Base-by-base conservation (phyloP, 1,140 invertebrate genomes). In the Drosophila grimshawi region DNA sequence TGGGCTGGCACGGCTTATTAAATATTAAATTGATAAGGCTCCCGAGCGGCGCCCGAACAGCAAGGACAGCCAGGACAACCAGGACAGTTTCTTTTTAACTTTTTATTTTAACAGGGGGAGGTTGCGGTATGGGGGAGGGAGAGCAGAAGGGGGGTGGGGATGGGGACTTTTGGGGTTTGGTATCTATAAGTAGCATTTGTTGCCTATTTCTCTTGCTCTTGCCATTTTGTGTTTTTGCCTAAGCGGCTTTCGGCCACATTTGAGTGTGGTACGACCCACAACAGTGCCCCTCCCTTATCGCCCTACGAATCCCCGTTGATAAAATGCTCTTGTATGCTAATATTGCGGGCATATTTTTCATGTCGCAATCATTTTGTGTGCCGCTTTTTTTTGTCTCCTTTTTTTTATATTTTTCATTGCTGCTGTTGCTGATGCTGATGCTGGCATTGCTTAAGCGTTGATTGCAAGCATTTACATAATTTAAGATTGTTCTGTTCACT, bases 401-500 rank as follows among this genome's bases (percentile, higher is more conserved):
- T 35, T 11, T 33, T 59, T 19, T 60, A 45, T 55, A 33, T 65
- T 52, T n/a, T 60, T 56, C 37, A 73, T 65, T 56, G 46, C 49
- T 51, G 52, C 46, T 66, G 52, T 59, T 71, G 66, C 59, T 76
- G 11, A 35, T 46, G 63, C 32, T 62, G 64, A 33, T 63, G 59
- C 8, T 74, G 68, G 76, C 69, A 70, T 74, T 83, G 76, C 73
- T 88, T 73, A 77, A 80, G 80, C 77, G 80, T 83, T 88, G 85
- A 88, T 89, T 88, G 85, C 85, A 89, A 81, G 81, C 81, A 89
- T 89, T 89, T 89, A 78, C 85, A 89, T 89, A 89, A 90, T 89
- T 89, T 89, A 85, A 89, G 85, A 80, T 77, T 73, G 59, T 71
- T 66, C 70, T 70, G 68, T 64, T 65, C 55, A 57, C 51, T 62